Conservation (phyloP, 2,888 invertebrate genomes). For the Mimumesa dahlbomi region DNA sequence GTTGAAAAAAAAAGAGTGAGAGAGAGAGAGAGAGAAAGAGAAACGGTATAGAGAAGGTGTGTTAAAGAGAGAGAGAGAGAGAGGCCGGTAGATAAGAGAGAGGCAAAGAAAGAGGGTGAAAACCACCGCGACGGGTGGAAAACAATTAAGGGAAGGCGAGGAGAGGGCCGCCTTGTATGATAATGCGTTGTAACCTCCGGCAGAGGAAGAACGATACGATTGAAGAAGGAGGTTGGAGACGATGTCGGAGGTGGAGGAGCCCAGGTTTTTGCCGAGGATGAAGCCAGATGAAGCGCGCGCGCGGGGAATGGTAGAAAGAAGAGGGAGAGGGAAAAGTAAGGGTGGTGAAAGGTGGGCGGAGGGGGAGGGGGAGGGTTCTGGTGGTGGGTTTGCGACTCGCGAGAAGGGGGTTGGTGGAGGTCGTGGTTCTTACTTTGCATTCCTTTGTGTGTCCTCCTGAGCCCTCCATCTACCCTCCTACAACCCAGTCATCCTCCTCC, state of each 20-base stretch:
- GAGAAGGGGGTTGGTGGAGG: constrained; percentile 54
- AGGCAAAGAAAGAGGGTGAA: constrained; percentile 20
- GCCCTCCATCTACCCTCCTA: constrained; percentile 66
- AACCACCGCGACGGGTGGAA: too few relatives aligned
- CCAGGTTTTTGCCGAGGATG: constrained; percentile 33
- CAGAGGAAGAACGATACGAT: constrained; percentile 66
- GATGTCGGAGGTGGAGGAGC: constrained; percentile 31
- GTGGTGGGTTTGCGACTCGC: constrained; percentile 35
- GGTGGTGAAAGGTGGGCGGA: constrained; percentile 28
- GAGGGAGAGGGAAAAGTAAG: constrained; percentile 33
- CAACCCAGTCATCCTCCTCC: constrained; percentile 58
- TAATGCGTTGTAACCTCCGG: constrained; percentile 75
- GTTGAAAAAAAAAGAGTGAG: background rate
- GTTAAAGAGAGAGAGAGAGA: constrained; percentile 64
- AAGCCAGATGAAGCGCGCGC: constrained; percentile 32
- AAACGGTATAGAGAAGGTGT: constrained; percentile 73
- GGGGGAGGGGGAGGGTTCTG: constrained; percentile 28
- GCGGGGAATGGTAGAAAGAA: constrained; percentile 28
- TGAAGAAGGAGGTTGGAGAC: constrained; percentile 68
- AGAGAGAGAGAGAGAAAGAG: constrained; percentile 42
- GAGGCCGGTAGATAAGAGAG: background rate
- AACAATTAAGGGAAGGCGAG: constrained; percentile 73
- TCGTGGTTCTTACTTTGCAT: constrained; percentile 79
- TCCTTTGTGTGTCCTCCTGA: constrained; percentile 78
- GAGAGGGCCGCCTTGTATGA: constrained; percentile 75